These are phyloP conservation scores for Nephrotoma appendiculata DNA, from an alignment of 2,888 invertebrate species.

Conservation along the genomic window DNA sequence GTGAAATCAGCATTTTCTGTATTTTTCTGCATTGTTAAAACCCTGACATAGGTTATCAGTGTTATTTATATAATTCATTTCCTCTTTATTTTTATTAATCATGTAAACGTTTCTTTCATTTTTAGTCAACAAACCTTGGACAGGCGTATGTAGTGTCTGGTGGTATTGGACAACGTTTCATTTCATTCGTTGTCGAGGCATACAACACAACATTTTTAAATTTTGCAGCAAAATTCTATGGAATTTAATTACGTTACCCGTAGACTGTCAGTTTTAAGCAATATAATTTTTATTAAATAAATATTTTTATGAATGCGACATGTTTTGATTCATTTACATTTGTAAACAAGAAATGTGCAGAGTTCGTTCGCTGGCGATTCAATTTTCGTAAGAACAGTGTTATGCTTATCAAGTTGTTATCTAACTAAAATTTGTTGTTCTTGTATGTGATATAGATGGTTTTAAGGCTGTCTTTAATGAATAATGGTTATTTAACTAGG, in stretches of 20 bases:
- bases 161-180: constrained; percentile 11
- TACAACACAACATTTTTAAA: constrained; percentile 10
- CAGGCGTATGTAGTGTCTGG: constrained; percentile 12
- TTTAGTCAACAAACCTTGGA: constrained; percentile 11
- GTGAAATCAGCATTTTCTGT: no score
- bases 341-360: background rate
- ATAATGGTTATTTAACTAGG: no score
- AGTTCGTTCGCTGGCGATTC: background rate
- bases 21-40: no score
- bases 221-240: constrained; percentile 10
- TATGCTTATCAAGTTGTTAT: background rate
- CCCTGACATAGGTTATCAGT: background rate
- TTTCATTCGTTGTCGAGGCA: constrained; percentile 12
- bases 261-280: background rate
- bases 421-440: background rate
- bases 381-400: no score
- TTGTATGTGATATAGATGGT: background rate
- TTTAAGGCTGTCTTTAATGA: no score
- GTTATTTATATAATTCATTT: background rate
- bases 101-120: background rate
- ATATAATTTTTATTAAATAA: background rate
- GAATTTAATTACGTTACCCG: constrained; percentile 2
- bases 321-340: background rate
- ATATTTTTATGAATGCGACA: background rate
- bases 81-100: background rate